phyloP scores from a whole-genome alignment of 2,113 vertebrate genomes.

The Lasiurus borealis region DNA sequence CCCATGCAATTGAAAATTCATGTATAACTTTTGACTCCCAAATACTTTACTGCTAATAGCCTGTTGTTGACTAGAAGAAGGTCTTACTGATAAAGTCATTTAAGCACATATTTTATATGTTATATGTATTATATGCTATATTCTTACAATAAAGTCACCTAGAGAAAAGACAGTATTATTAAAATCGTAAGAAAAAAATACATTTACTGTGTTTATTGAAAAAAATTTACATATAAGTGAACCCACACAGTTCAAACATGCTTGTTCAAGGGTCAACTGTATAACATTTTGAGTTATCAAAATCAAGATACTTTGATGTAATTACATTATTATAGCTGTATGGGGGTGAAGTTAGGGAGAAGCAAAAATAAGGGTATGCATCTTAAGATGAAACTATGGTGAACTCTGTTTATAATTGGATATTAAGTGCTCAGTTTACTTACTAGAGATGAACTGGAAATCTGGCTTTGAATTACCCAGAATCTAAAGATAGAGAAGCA shows the following conservation, averaged over 20 bases:
- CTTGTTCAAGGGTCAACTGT: neutral
- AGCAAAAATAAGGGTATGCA: neutral
- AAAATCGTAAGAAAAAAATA: neutral
- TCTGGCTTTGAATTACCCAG: conserved; percentile 35
- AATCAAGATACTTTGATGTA: conserved; percentile 20
- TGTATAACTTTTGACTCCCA: neutral
- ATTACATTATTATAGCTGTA: neutral
- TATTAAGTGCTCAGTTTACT: neutral
- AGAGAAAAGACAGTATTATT: neutral
- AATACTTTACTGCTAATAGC: neutral
- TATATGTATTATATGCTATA: neutral
- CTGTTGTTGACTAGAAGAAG: neutral
- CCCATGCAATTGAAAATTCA: neutral
- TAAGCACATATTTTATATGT: neutral
- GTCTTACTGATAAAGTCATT: neutral
- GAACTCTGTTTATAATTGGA: neutral
- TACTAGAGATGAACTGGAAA: neutral
- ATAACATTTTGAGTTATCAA: neutral
- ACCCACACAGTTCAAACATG: neutral
- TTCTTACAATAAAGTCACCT: neutral
- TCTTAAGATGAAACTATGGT: conserved; percentile 5
- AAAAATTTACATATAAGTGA: neutral
- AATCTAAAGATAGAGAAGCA: conserved; percentile 35
- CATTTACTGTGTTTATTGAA: neutral
- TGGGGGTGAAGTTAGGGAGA: conserved; percentile 32